Conservation (phyloP, 2,888 invertebrate genomes). For the Tyria jacobaeae region DNA sequence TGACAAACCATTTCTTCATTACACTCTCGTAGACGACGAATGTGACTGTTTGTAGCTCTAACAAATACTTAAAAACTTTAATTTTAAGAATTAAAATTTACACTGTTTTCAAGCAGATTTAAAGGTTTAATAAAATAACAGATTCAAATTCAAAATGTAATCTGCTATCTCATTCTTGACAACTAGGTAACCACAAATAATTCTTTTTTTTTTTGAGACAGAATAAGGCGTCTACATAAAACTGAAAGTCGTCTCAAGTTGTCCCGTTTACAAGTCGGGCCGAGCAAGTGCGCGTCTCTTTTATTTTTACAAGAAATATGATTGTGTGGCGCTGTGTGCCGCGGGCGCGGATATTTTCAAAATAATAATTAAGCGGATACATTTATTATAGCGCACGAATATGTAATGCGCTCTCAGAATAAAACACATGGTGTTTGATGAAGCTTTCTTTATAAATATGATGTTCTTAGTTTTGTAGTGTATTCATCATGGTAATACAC, state of each 20-base stretch:
- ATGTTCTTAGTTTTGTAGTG: background rate
- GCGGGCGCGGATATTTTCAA: constrained; percentile 83
- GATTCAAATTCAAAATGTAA: background rate
- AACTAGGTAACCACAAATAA: background rate
- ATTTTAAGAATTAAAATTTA: too few species aligned
- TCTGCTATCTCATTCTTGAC: background rate
- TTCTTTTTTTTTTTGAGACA: background rate
- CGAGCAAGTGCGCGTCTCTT: constrained; percentile 44
- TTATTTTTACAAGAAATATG: constrained; percentile 52
- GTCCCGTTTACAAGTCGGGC: constrained; percentile 21
- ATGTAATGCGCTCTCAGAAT: constrained; percentile 71
- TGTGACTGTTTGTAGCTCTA: too few species aligned
- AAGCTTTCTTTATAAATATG: constrained; percentile 24
- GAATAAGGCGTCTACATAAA: constrained; percentile 3
- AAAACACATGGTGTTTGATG: constrained; percentile 60
- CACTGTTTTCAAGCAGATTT: too few species aligned
- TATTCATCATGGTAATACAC: background rate
- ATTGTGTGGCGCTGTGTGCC: constrained; percentile 59
- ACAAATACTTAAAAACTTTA: too few species aligned
- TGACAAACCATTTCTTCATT: too few species aligned
- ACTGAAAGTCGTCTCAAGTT: constrained; percentile 44
- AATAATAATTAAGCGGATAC: constrained; percentile 86
- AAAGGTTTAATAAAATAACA: background rate
- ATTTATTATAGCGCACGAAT: constrained; percentile 81
- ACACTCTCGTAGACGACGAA: too few species aligned